Evolutionary conservation across 2,113 vertebrate genomes (phyloP), one percentile per base, ranked within the genome.

Genomic region (Lucifuga dentata): DNA sequence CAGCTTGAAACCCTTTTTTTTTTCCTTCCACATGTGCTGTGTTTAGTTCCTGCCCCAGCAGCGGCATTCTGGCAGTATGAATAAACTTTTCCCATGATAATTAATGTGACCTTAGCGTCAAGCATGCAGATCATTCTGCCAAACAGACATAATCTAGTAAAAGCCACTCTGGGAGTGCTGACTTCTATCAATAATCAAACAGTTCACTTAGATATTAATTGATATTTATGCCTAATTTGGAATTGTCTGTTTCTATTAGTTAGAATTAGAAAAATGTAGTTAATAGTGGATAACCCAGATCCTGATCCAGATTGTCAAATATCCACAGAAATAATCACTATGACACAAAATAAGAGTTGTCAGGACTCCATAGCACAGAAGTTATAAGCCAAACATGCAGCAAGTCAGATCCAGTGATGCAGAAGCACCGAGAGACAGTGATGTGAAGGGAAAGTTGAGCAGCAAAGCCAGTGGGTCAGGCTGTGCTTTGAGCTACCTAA

Each of bases 1-100:
- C n/a, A n/a, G n/a, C n/a, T n/a, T n/a, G 17, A 50, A 39, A 45
- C 7, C 3, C n/a, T 29, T 67, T 72, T 41, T 52, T 9, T 16
- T 21, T n/a, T n/a, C n/a, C 38, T 5, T 58, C 16, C 16, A 56
- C 19, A 36, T 41, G 50, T 62, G 20, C 2, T n/a, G n/a, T n/a
- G n/a, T n/a, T n/a, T n/a, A 5, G 16, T 23, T 48, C 43, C 24
- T 19, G n/a, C 13, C 20, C 8, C 19, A 24, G 16, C n/a, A 26
- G 39, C 58, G 32, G 13, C 13, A 32, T 16, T 63, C 16, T 36
- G 5, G n/a, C 45, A 19, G 12, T 17, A 12, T 21, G 21, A 62
- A 16, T 58, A 24, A 64, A 26, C 36, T 36, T 2, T 20, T 16
- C 60, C 29, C 36, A 26, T 51, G 24, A 21, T 13, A 40, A 2